A percentile compares a stretch with the other conserved stretches of the same genome.
These are phyloP conservation scores for Balanococcus diminutus DNA, from an alignment of 2,888 invertebrate genomes.

Conservation along the genomic window DNA sequence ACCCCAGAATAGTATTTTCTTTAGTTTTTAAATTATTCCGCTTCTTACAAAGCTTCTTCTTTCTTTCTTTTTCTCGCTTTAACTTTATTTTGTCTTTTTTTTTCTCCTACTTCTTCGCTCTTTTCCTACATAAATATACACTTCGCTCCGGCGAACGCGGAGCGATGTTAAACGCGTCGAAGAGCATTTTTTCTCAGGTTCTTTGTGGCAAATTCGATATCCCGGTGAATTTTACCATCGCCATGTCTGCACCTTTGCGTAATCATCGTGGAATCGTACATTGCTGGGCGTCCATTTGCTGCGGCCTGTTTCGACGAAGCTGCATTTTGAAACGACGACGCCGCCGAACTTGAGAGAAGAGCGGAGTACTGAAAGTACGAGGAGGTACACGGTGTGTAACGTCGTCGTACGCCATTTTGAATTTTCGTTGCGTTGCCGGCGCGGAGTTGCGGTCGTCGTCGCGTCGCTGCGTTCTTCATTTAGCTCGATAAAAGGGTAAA, in stretches of 20 bases:
- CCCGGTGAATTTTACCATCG: too few relatives aligned
- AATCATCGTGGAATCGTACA: neutral
- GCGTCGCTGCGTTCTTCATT: slow-evolving; percentile 43
- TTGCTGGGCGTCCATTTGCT: neutral
- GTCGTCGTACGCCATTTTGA: slow-evolving; percentile 51
- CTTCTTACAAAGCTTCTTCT: slow-evolving; percentile 7
- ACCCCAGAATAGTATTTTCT: slow-evolving; percentile 42
- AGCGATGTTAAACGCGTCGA: neutral
- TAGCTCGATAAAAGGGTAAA: slow-evolving; percentile 23
- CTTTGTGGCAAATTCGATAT: neutral
- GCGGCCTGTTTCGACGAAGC: neutral
- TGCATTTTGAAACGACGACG: neutral
- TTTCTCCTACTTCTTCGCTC: neutral
- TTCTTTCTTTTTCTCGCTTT: neutral
- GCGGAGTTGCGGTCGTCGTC: too few relatives aligned
- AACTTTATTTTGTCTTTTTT: neutral
- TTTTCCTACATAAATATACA: neutral
- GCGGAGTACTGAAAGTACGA: too few relatives aligned
- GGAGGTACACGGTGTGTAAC: neutral
- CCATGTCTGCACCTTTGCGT: neutral
- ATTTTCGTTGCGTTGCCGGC: too few relatives aligned
- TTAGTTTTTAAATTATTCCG: slow-evolving; percentile 40
- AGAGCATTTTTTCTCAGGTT: neutral
- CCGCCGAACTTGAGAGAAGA: neutral
- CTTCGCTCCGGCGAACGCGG: neutral